Base-by-base conservation (phyloP, 2,797 vertebrate genomes). In the Neosalanx taihuensis region DNA sequence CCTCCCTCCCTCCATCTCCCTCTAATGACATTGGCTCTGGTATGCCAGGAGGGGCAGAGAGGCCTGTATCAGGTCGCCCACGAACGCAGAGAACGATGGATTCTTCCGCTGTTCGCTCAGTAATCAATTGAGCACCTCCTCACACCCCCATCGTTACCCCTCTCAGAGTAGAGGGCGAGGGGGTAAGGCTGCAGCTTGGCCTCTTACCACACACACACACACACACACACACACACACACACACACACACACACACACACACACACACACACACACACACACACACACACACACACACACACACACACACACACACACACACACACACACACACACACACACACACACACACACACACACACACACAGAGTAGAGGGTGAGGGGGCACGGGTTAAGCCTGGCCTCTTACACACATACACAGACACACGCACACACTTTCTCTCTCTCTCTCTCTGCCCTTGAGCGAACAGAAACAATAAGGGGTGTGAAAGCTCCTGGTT, bases 81-180 rank as follows among this genome's bases (percentile, higher is more conserved):
- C 74, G 72, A 71, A 79, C 69, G 66, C 79, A 78, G 79, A 86
- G 79, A 79, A 46, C 79, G 77, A 84, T 81, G 72, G 83, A 86
- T 80, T 85, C 72, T 79, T 87, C 84, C 82, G 81, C 82, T 77
- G 83, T 81, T 83, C 73, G 70, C 68, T 79, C 82, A 81, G 78
- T 86, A 87, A 89, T 90, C 85, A 86, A 87, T 90, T 87, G 84
- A 76, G 79, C 76, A 72, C 79, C 81, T 67, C 82, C 80, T 65
- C 80, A 69, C 77, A 26, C 66, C 56, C 68, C 79, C 70, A 76
- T 76, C 83, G 41, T 46, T 46, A 46, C 9, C 41, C 7, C 41
- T 46, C 41, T 46, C 12, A 12, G 12, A 13, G 3, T 12, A 46
- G 41, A 46, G 41, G 41, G 10, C 12, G 13, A 46, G 41, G 41